phyloP scores from a whole-genome alignment of 2,113 vertebrate genomes.

The Megaptera novaeangliae region DNA sequence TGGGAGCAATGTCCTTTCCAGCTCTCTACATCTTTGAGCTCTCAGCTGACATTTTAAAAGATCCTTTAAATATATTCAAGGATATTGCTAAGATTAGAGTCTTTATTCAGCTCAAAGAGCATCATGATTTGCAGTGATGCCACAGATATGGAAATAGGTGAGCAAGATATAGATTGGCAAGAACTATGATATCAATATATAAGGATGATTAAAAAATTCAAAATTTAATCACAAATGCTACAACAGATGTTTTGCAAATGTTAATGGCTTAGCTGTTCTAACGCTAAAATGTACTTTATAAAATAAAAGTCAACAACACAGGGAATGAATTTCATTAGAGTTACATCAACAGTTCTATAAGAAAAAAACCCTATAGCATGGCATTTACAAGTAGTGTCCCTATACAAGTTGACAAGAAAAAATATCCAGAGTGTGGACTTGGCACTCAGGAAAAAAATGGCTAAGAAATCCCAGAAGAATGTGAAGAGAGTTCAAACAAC shows the following conservation, averaged over 20 bases:
- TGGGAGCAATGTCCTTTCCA: neutral
- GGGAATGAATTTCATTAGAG: slow-evolving; percentile 36
- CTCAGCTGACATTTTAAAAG: slow-evolving; percentile 45
- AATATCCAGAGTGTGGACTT: neutral
- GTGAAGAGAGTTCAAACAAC: neutral
- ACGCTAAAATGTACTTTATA: slow-evolving; percentile 34
- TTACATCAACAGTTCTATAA: slow-evolving; percentile 21
- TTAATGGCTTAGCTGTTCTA: slow-evolving; percentile 43
- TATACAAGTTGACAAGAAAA: neutral
- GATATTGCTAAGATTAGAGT: slow-evolving; percentile 49
- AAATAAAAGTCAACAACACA: slow-evolving; percentile 41
- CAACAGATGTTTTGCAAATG: slow-evolving; percentile 56
- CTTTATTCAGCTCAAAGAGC: neutral
- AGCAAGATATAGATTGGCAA: neutral
- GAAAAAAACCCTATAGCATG: neutral
- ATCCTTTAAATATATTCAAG: slow-evolving; percentile 25
- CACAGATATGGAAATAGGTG: neutral
- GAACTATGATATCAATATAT: neutral
- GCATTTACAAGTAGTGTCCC: neutral
- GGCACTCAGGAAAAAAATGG: neutral
- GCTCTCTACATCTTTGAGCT: neutral
- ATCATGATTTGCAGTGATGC: neutral
- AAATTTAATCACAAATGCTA: slow-evolving; percentile 34
- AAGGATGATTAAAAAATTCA: neutral
- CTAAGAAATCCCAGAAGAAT: neutral